Base-by-base conservation (phyloP, 2,888 invertebrate species). In the Tolmerus cingulatus region DNA sequence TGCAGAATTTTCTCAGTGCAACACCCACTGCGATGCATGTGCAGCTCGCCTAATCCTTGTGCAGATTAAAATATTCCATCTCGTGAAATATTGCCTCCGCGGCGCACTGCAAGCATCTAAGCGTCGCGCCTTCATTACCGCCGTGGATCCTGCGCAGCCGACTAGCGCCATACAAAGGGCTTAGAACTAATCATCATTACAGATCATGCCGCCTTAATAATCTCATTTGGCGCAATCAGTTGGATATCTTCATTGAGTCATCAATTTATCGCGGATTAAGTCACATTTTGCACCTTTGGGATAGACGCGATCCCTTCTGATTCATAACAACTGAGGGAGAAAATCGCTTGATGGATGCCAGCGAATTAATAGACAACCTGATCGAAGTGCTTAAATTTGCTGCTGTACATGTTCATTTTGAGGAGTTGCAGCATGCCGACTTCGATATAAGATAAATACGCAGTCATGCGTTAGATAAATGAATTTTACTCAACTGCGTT, bases 261-360 rank as follows among this genome's bases (percentile, higher is more conserved):
- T 88, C 86, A 88, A 88, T 88, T 86, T 84, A 82, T 77, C 82
- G 88, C 84, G 87, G 88, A 88, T 88, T 88, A 88, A 87, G 88
- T 84, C 88, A 87, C 86, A 88, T 88, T 46, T 88, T 88, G 88
- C 84, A 87, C 86, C 74, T 74, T 85, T 46, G 12, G 85, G 43
- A 27, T 43, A 79, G 79, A 46, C 79, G 27, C 79, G 43, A 46
- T n/a, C 46, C 46, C 74, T 37, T 16, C 30, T 43, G 43, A 46
- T 85, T 46, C 51, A 46, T 51, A 74, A 43, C 43, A 74, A 43
- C 23, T 74, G 46, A 74, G 74, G 43, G 40, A 85, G 74, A 74
- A 74, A 74, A 85, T 74, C 85, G 37, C 74, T 16, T 85, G 85
- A 85, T 85, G 85, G 74, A 85, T 85, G 43, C 74, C 46, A 85